phyloP scores from a whole-genome alignment of 2,888 invertebrate species.

The Hypsopygia costalis region DNA sequence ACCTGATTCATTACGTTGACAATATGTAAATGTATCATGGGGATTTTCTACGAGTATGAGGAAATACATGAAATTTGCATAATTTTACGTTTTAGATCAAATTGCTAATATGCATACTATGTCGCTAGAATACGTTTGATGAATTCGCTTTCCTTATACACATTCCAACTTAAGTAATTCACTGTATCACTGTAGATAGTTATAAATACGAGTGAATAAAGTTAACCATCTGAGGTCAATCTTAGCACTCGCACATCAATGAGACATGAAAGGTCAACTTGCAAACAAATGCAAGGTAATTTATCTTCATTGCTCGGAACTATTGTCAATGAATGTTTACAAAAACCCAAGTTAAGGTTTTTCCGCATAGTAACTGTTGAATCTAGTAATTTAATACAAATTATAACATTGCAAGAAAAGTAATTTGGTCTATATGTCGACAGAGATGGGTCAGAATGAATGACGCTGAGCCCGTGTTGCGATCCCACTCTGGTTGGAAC shows the following conservation, averaged over 20 bases:
- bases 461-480: no score
- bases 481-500: no score
- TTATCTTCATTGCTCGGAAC: background rate
- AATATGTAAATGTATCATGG: slow-evolving; percentile 5
- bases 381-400: no score
- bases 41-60: slow-evolving; percentile 1
- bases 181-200: background rate
- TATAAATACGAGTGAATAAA: no score
- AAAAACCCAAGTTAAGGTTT: slow-evolving; percentile 1
- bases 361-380: background rate
- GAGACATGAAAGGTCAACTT: slow-evolving; percentile 2
- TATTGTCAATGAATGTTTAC: background rate
- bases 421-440: no score
- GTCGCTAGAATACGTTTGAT: background rate
- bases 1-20: background rate
- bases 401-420: no score
- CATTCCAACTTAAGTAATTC: background rate
- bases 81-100: background rate
- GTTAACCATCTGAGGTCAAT: slow-evolving; percentile 1
- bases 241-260: slow-evolving; percentile 1
- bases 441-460: no score
- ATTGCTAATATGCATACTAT: background rate
- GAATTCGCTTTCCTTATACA: background rate
- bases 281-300: slow-evolving; percentile 1
- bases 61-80: slow-evolving; percentile 5